Evolutionary conservation across 2,888 invertebrate species (phyloP), one percentile per base, ranked within the genome.

Genomic region (Fragum sueziense): DNA sequence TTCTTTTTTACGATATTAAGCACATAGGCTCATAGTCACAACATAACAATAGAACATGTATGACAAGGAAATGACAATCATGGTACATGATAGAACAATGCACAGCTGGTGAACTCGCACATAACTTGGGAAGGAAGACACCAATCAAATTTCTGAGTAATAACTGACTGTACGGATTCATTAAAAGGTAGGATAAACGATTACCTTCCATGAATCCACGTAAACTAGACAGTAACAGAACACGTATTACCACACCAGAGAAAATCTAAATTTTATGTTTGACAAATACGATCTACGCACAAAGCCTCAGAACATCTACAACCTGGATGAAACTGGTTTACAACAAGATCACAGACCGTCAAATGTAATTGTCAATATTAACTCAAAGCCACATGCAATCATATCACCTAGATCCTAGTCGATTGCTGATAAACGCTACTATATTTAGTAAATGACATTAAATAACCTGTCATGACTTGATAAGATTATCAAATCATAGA

Each of bases 311-410:
- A 52, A 41, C n/a, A 70, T 70, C 20, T 79, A 70, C n/a, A 79
- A 74, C 67, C 67, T 74, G 14, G 74, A 70, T 71, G 74, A 76
- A 62, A 70, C 52, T 34, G 70, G 65, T 2, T 29, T 76, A 7
- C 65, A 76, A 34, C 70, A 65, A n/a, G 65, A 70, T 29, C 70
- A 70, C 57, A 17, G 22, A 14, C 75, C 70, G 2, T 65, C 75
- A 17, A 61, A 69, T 47, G 47, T 41, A 11, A 47, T 61, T 33
- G 29, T 14, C n/a, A n/a, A 14, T 20, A n/a, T 20, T 20, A 29
- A 61, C 20, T 17, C 33, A 22, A 31, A 27, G 31, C 68, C 57
- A 25, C n/a, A n/a, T n/a, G 69, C 72, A 31, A 61, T 73, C 4
- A 69, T 69, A 6, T 73, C 68, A 9, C 69, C 72, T 1, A 67